These are phyloP conservation scores for Heliocidaris erythrogramma DNA, from an alignment of 35 echinoderm and acorn worm species.

Conservation along the genomic window DNA sequence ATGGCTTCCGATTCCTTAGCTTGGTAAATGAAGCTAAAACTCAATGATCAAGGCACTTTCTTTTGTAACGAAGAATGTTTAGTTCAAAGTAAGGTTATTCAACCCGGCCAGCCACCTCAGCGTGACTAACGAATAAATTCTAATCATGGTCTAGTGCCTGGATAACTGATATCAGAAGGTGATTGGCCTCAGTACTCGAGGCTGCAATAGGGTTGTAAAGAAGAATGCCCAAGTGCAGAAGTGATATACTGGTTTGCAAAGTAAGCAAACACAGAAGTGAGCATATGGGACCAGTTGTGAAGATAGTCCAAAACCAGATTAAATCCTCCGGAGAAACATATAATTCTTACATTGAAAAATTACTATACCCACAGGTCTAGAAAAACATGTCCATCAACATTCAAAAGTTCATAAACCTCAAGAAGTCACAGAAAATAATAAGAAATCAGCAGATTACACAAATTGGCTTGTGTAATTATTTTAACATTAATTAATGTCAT, in stretches of 20 bases:
- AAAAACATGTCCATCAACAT: not conserved
- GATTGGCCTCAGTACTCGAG: not conserved
- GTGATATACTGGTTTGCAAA: too few species aligned
- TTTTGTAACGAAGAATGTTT: too few species aligned
- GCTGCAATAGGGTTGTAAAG: not conserved
- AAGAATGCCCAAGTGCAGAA: not conserved
- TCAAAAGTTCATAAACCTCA: not conserved
- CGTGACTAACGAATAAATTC: not conserved
- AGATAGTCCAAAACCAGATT: not conserved
- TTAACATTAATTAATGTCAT: too few species aligned
- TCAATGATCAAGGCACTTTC: not conserved
- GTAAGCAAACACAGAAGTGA: too few species aligned
- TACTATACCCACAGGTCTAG: not conserved
- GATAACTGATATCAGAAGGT: not conserved
- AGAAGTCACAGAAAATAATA: too few species aligned
- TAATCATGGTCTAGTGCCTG: not conserved
- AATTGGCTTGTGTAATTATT: too few species aligned
- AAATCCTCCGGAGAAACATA: not conserved
- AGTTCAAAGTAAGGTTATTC: slow-evolving; percentile 2
- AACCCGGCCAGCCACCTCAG: not conserved
- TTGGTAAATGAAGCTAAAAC: not conserved
- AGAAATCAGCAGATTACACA: too few species aligned
- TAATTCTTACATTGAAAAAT: not conserved
- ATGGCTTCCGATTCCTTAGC: not conserved
- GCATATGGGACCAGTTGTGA: not conserved